These are phyloP conservation scores for Catharus fuscescens DNA, from an alignment of 2,113 vertebrate species.

Conservation along the genomic window DNA sequence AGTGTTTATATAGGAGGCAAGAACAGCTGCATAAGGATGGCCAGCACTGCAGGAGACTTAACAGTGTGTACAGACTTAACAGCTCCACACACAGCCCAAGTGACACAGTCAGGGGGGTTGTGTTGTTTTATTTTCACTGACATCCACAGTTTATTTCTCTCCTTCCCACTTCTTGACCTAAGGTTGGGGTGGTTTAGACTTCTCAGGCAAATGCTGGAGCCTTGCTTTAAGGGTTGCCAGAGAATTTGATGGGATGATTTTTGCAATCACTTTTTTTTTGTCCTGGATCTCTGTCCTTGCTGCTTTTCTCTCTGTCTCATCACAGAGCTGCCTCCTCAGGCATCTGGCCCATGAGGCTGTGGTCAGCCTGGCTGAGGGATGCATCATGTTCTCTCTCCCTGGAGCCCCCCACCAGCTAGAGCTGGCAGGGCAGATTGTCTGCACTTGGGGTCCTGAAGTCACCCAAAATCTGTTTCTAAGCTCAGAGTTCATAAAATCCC, in stretches of 20 bases:
- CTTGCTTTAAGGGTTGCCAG: background rate
- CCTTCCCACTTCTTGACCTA: slow-evolving; percentile 46
- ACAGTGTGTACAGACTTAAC: background rate
- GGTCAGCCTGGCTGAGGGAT: background rate
- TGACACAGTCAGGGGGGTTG: background rate
- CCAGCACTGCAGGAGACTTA: background rate
- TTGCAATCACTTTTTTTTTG: background rate
- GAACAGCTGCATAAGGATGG: background rate
- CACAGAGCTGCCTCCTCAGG: background rate
- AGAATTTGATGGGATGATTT: background rate
- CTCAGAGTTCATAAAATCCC: background rate
- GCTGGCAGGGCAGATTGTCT: background rate
- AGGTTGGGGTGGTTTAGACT: background rate
- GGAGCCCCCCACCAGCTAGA: background rate
- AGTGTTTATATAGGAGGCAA: background rate
- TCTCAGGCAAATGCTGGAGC: background rate
- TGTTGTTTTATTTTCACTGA: slow-evolving; percentile 31
- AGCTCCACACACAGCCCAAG: background rate
- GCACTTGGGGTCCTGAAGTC: background rate
- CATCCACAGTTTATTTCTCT: slow-evolving; percentile 47
- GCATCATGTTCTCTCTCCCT: background rate
- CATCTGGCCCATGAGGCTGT: background rate
- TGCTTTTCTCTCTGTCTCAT: background rate
- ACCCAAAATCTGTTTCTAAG: background rate
- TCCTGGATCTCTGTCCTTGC: background rate